phyloP scores from a whole-genome alignment of 2,888 invertebrate species.

The Calameuta idolon region DNA sequence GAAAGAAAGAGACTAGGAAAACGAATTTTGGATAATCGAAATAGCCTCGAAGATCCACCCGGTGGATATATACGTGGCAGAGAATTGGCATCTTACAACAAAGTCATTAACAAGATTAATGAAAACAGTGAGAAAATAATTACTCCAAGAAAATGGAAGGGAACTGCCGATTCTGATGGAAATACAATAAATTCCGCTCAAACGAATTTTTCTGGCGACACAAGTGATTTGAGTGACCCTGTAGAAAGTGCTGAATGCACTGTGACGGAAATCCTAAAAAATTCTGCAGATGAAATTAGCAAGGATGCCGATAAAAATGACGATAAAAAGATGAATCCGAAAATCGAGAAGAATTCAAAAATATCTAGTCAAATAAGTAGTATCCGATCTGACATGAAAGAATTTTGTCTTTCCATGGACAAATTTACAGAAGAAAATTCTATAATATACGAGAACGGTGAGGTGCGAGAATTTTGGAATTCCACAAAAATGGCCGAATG shows the following conservation, averaged over 20 bases:
- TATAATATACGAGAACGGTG: constrained; percentile 34
- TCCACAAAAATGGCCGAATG: not conserved
- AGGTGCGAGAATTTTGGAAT: constrained; percentile 17
- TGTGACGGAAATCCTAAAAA: not conserved
- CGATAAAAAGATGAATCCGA: not conserved
- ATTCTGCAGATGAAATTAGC: not conserved
- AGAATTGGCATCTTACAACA: constrained; percentile 25
- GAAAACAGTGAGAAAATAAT: not conserved
- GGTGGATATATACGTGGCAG: constrained; percentile 14
- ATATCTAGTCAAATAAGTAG: constrained; percentile 36
- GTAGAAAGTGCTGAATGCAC: not conserved
- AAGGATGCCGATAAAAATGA: not conserved
- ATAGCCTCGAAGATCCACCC: constrained; percentile 26
- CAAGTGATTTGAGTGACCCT: not conserved
- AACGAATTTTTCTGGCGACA: not conserved
- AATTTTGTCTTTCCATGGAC: constrained; percentile 40
- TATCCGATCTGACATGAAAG: constrained; percentile 47
- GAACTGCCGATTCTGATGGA: not conserved
- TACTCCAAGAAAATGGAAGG: not conserved
- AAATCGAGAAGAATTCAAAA: not conserved
- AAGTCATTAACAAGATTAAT: not conserved
- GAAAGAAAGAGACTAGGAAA: constrained; percentile 23
- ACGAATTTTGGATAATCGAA: constrained; percentile 30
- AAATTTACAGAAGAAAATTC: constrained; percentile 44
- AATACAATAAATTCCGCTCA: not conserved